phyloP scores from a whole-genome alignment of 1,140 invertebrate species.

The Philopotamus ludificatus region DNA sequence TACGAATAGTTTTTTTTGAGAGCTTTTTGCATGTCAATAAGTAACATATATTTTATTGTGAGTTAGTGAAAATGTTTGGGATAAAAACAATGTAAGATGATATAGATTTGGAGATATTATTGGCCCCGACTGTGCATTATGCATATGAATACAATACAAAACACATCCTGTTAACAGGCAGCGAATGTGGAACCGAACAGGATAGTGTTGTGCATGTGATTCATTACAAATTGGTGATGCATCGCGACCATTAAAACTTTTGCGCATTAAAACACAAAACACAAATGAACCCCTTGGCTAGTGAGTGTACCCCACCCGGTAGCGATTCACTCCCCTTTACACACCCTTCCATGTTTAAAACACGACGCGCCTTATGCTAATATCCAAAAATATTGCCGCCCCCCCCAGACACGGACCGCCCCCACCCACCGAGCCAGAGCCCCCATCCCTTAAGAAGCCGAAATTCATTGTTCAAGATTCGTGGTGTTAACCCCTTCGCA shows the following conservation, averaged over 20 bases:
- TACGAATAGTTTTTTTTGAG: too few relatives aligned
- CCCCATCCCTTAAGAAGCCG: conserved; percentile 17
- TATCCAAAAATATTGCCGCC: conserved; percentile 36
- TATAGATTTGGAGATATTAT: too few relatives aligned
- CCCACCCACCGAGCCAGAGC: background rate
- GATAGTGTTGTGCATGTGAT: conserved; percentile 18
- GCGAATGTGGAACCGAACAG: too few relatives aligned
- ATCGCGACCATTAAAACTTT: conserved; percentile 30
- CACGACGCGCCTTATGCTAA: conserved; percentile 36
- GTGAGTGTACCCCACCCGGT: too few relatives aligned
- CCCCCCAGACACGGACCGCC: conserved; percentile 6
- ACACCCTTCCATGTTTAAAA: conserved; percentile 14
- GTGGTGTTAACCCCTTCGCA: conserved; percentile 36
- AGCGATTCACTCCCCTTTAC: conserved; percentile 13
- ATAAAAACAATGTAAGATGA: too few relatives aligned
- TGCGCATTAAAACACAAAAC: conserved; percentile 31
- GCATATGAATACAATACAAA: too few relatives aligned
- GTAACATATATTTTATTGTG: too few relatives aligned
- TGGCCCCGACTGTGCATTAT: too few relatives aligned
- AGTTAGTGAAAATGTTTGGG: too few relatives aligned
- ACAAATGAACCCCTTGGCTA: conserved; percentile 28
- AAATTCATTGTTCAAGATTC: conserved; percentile 40
- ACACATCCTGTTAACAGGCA: too few relatives aligned
- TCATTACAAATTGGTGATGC: conserved; percentile 32
- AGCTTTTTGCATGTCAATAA: too few relatives aligned